Conservation (phyloP, 2,888 invertebrate species). For the Pheosia tremula region DNA sequence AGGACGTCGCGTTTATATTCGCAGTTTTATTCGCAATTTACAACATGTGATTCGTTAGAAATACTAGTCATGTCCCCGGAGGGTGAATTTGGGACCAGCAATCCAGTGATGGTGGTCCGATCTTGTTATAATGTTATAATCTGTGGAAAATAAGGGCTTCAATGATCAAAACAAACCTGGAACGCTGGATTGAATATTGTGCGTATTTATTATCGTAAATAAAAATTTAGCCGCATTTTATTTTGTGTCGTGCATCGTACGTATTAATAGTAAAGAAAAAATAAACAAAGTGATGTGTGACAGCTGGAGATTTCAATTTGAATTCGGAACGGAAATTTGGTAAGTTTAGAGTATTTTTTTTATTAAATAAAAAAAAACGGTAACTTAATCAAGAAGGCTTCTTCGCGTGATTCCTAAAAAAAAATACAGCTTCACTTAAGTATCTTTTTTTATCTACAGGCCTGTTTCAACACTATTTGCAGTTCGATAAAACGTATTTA, state of each 20-base stretch:
- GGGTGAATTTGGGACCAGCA: constrained; percentile 31
- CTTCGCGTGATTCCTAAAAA: too few relatives aligned
- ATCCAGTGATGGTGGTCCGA: constrained; percentile 14
- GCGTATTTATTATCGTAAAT: constrained; percentile 35
- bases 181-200: constrained; percentile 40
- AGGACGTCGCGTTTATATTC: constrained; percentile 21
- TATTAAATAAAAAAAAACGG: too few relatives aligned
- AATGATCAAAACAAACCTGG: constrained; percentile 34
- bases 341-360: constrained; percentile 19
- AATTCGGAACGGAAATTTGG: constrained; percentile 34
- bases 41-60: constrained; percentile 36
- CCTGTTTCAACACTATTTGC: too few relatives aligned
- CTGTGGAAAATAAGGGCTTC: constrained; percentile 24
- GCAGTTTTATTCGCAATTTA: constrained; percentile 35
- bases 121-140: constrained; percentile 27
- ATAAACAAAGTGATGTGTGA: constrained; percentile 37
- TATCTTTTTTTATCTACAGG: too few relatives aligned
- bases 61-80: constrained; percentile 31
- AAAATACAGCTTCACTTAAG: too few relatives aligned
- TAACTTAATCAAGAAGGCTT: too few relatives aligned
- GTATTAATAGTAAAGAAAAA: constrained; percentile 12
- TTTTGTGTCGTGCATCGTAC: constrained; percentile 28
- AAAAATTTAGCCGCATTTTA: constrained; percentile 16
- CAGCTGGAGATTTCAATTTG: constrained; percentile 17
- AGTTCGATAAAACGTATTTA: too few relatives aligned